Evolutionary conservation across 2,797 vertebrate genomes (phyloP), one percentile per base, ranked within the genome.

Genomic region (Anabas testudineus): DNA sequence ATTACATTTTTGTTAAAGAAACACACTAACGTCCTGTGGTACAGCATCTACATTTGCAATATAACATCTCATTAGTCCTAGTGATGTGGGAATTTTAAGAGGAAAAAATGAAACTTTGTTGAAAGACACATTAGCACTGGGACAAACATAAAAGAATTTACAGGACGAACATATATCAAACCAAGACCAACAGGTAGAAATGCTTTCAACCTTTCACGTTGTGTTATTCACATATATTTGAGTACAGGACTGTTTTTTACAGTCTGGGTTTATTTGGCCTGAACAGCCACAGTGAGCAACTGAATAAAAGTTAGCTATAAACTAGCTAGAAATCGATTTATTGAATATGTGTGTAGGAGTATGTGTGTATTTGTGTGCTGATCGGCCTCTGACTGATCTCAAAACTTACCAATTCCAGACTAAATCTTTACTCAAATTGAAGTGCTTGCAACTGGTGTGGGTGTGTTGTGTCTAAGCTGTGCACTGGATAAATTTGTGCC

Each of bases 1-100:
- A 78, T 81, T 62, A 57, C 9, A 42, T 63, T 84, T 78, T 82
- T 34, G 28, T 45, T 41, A 0, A 46, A 43, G 39, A 66, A 62
- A 5, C 65, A 22, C 41, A 39, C 24, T 14, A 14, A 41, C 43
- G 43, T 34, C 36, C 18, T 45, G 14, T 36, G 24, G 21, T 19
- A 37, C 36, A 37, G 36, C 12, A 37, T 30, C 32, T 24, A 22
- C 22, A 63, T 71, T 58, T 26, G 32, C 12, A 52, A 41, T 56
- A 36, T n/a, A n/a, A n/a, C 13, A 10, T 21, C 43, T 53, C 7
- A 24, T 56, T 56, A 51, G 7, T 24, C 65, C n/a, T 41, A 22
- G 58, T 19, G 2, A 46, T 64, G n/a, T 63, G 67, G 22, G 39
- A 41, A 41, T 21, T 45, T 19, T 19, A 45, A 12, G n/a, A 45